Conservation (phyloP, 2,888 invertebrate species). For the Epicampocera succincta region DNA sequence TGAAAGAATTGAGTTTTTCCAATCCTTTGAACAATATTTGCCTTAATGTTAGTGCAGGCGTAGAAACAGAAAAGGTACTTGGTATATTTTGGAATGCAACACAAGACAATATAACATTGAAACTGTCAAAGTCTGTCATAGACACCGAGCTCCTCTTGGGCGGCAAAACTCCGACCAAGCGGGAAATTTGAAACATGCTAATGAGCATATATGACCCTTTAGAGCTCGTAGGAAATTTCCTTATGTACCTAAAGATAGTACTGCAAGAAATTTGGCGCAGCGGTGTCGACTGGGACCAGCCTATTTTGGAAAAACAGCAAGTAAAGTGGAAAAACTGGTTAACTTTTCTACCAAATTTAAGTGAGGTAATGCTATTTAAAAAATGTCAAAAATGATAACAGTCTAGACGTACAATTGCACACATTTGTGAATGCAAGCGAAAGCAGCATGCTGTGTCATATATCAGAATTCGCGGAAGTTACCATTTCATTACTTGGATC, state of each 20-base stretch:
- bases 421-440: slow-evolving; percentile 65
- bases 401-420: too few species aligned
- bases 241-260: slow-evolving; percentile 50
- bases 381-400: neutral
- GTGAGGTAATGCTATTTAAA: slow-evolving; percentile 42
- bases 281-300: slow-evolving; percentile 16
- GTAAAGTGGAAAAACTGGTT: slow-evolving; percentile 63
- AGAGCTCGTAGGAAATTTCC: slow-evolving; percentile 53
- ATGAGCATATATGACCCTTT: slow-evolving; percentile 61
- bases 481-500: slow-evolving; percentile 37
- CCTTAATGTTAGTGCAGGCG: too few species aligned
- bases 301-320: neutral
- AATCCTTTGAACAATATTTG: too few species aligned
- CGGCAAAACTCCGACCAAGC: slow-evolving; percentile 45
- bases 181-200: slow-evolving; percentile 52
- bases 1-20: too few species aligned
- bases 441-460: slow-evolving; percentile 41
- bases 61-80: slow-evolving; percentile 33
- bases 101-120: slow-evolving; percentile 42
- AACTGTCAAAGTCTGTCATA: slow-evolving; percentile 34
- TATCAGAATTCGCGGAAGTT: slow-evolving; percentile 24
- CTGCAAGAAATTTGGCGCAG: slow-evolving; percentile 59
- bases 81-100: slow-evolving; percentile 46
- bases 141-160: neutral
- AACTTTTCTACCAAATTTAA: slow-evolving; percentile 55